Conservation (phyloP, 92 coral and sea anemone species). For the Anthopleura xanthogrammica region DNA sequence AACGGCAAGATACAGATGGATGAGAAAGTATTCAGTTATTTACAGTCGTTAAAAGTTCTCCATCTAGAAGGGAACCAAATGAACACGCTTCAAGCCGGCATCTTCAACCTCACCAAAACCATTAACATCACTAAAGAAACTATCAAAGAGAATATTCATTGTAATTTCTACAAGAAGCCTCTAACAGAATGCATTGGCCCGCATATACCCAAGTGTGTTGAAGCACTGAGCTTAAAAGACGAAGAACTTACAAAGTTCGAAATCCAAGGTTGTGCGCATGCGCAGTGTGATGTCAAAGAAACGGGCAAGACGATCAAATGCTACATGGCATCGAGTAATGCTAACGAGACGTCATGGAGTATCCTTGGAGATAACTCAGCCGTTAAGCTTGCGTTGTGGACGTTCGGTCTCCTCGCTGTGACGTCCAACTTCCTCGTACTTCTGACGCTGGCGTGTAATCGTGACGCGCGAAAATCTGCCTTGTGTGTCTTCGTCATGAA, state of each 20-base stretch:
- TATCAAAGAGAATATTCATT: constrained; percentile 61
- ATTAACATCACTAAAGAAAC: constrained; percentile 63
- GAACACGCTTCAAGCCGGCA: constrained; percentile 37
- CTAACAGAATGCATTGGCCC: constrained; percentile 56
- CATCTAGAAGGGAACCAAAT: constrained; percentile 53
- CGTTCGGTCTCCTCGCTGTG: constrained; percentile 84
- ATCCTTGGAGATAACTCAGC: constrained; percentile 82
- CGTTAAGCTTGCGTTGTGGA: constrained; percentile 84
- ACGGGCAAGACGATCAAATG: constrained; percentile 37
- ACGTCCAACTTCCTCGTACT: constrained; percentile 74
- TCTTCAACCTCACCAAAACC: constrained; percentile 55
- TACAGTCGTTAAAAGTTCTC: constrained; percentile 50
- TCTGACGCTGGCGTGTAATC: constrained; percentile 69
- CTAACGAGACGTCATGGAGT: constrained; percentile 58
- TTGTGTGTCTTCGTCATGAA: constrained; percentile 84
- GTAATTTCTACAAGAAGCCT: constrained; percentile 69
- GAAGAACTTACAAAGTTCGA: constrained; percentile 54
- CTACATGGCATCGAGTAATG: constrained; percentile 45
- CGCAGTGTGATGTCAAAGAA: constrained; percentile 62
- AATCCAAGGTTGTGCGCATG: constrained; percentile 65
- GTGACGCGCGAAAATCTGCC: constrained; percentile 71
- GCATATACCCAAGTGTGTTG: constrained; percentile 49
- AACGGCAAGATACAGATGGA: constrained; percentile 59
- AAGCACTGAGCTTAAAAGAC: constrained; percentile 52
- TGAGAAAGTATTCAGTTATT: constrained; percentile 49